These are phyloP conservation scores for Myiotriccus ornatus DNA, from an alignment of 2,797 vertebrate species.

Conservation along the genomic window DNA sequence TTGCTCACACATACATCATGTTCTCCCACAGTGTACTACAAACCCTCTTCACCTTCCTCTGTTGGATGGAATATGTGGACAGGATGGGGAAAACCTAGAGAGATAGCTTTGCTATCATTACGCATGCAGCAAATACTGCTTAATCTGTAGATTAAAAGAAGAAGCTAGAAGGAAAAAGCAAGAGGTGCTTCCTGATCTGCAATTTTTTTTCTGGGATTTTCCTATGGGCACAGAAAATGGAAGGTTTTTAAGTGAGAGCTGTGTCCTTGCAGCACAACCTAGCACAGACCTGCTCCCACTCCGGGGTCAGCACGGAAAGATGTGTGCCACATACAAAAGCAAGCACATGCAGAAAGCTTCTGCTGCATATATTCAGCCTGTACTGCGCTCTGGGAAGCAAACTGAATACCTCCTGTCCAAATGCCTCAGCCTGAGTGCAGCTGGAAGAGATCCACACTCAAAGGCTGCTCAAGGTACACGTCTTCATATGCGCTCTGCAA, in stretches of 20 bases:
- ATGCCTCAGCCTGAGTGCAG: neutral
- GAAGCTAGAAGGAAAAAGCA: neutral
- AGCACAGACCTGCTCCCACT: neutral
- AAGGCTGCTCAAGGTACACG: neutral
- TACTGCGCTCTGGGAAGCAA: neutral
- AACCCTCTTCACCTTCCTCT: neutral
- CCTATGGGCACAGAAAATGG: neutral
- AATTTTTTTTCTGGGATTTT: neutral
- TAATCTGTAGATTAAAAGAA: neutral
- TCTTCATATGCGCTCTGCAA: rapidly evolving
- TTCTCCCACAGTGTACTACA: too few species aligned
- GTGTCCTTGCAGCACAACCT: neutral
- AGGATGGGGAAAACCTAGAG: neutral
- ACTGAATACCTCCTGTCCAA: neutral
- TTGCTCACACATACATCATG: too few species aligned
- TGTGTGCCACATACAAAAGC: neutral
- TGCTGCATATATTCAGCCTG: rapidly evolving
- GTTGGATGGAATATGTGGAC: neutral
- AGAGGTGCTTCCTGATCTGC: neutral
- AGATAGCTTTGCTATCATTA: neutral
- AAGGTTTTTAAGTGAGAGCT: neutral
- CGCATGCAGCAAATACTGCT: neutral
- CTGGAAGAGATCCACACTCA: neutral
- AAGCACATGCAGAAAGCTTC: neutral
- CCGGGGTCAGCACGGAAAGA: neutral